Base-by-base conservation (phyloP, 2,888 invertebrate species). In the Neoscelio sp. region DNA sequence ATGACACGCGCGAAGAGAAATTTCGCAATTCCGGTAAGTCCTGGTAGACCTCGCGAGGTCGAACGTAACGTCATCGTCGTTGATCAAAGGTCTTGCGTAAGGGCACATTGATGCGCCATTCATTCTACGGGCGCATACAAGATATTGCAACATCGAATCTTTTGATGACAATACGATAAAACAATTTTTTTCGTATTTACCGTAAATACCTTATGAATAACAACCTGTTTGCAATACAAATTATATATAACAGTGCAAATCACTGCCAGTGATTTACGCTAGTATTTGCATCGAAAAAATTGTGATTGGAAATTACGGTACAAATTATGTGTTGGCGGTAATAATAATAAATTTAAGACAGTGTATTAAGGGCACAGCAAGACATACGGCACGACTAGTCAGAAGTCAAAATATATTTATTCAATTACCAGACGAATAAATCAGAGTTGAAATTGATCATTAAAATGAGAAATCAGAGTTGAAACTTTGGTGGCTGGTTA, bases 31-130 rank as follows among this genome's bases (percentile, higher is more conserved):
- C 48, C 48, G 58, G 58, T 50, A 67, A 74, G 58, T 48, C 40
- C 67, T 38, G 50, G 50, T 67, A 67, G 75, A 67, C 67, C 67
- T 67, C 67, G 60, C 67, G 75, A 67, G 75, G 67, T 67, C 75
- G 67, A 40, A 42, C 60, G 48, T 50, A 76, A 62, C 68, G 56
- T 62, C 65, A 54, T 44, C 56, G 35, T 58, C 30, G 52, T 73
- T 54, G 68, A 76, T 68, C 76, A 76, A 64, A 76, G 76, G 48
- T 76, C 76, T 76, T 76, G 62, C 76, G 64, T 64, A 76, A 76
- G 64, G 67, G 60, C 65, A 44, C 48, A 44, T 17, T 44, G 60
- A 65, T 73, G 56, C 64, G 67, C 74, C 58, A 58, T 52, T 67
- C 75, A 18, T 48, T 67, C 52, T 42, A 23, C 20, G 44, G 44